Base-by-base conservation (phyloP, 2,113 vertebrate species). In the Phylloscopus trochiloides region DNA sequence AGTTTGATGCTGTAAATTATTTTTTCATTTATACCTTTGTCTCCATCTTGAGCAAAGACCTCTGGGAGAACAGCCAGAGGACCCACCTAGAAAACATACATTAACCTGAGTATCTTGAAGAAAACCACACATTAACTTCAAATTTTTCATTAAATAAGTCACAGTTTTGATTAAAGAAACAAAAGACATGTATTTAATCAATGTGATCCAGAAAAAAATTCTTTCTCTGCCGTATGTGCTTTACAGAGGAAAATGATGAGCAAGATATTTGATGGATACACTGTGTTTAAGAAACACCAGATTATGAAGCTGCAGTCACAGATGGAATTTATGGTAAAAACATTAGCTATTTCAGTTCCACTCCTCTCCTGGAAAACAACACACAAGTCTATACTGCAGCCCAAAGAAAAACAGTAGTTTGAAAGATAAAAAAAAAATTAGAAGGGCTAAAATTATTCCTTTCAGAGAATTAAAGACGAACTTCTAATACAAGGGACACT, bases 41-140 rank as follows among this genome's bases (percentile, higher is more conserved):
- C 98, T 70, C 98, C 98, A 78, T 99, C 98, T 95, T 96, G 96
- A 86, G 98, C 98, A 54, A 96, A 67, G 71, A 99, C 98, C 5
- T 97, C 98, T 52, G 98, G 98, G 29, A 74, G 59, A 71, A 98
- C 51, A 48, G 52, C 1, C 38, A 98, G 81, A 42, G 3, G 15
- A 25, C 98, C 98, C 4, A 4, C 7, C 98, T 99, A 63, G 80
- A 94, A 91, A 86, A 95, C 10, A 82, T 9, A 25, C 3, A 62
- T 40, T 61, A 52, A 75, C 9, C 19, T 70, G 50, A 74, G 51
- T 50, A 70, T 54, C 25, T 74, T 45, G 17, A 31, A 31, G 61
- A 74, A 78, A 87, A 4, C 0, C 22, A 79, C 22, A 66, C 8
- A 36, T 32, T 45, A 82, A 62, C 9, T 68, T 79, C 10, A 43